A percentile compares a stretch with the other conserved stretches of the same genome.
Evolutionary conservation across 1,140 invertebrate genomes (phyloP).

Genomic region (Gonioctena quinquepunctata): DNA sequence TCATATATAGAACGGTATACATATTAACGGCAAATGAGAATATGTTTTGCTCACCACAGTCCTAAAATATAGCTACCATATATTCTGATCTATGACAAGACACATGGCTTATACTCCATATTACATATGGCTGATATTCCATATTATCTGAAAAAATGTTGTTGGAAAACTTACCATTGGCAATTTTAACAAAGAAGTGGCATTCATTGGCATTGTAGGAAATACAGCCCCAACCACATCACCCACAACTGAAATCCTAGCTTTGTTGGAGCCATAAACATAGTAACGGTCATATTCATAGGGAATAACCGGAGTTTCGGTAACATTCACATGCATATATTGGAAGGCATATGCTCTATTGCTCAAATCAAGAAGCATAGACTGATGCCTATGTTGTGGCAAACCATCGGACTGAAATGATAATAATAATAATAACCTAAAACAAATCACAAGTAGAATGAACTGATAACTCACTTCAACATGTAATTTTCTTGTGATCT

Average conservation of each 20-base stretch:
- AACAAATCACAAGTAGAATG: background rate
- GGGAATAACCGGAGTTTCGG: conserved; percentile 87
- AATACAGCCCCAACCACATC: conserved; percentile 95
- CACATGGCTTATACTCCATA: too few relatives aligned
- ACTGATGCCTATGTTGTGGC: conserved; percentile 89
- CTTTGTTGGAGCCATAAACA: conserved; percentile 91
- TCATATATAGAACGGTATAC: conserved; percentile 89
- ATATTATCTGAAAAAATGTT: too few relatives aligned
- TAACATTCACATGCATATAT: conserved; percentile 93
- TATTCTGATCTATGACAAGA: too few relatives aligned
- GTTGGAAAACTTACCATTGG: conserved; percentile 66
- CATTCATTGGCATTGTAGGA: conserved; percentile 88
- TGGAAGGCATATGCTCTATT: conserved; percentile 91
- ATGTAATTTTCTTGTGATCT: conserved; percentile 69
- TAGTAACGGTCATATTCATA: conserved; percentile 89
- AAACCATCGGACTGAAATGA: conserved; percentile 81
- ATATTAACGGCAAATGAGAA: conserved; percentile 95
- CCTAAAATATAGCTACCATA: too few relatives aligned
- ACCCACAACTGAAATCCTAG: conserved; percentile 85
- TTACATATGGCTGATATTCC: too few relatives aligned
- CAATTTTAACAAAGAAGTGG: conserved; percentile 76
- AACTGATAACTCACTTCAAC: conserved; percentile 67
- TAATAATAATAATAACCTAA: background rate
- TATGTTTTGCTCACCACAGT: conserved; percentile 91
- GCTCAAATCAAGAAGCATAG: conserved; percentile 87